Conservation (phyloP, 2,797 vertebrate species). For the Cynopterus sphinx region DNA sequence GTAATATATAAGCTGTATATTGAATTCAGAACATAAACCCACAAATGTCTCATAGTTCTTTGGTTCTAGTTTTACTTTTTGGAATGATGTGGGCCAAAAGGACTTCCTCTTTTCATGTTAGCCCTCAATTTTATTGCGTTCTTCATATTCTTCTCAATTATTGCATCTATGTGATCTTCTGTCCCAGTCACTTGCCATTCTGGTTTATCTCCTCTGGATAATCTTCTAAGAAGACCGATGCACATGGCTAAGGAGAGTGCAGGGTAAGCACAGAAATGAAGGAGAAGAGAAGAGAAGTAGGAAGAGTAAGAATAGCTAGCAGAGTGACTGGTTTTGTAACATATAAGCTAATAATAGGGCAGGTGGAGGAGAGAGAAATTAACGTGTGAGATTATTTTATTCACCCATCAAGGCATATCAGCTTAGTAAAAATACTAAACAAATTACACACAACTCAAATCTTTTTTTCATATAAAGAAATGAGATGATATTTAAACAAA, state of each 20-base stretch:
- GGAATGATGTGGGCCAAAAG: background rate
- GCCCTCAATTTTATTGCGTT: background rate
- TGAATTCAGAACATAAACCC: background rate
- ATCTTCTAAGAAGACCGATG: background rate
- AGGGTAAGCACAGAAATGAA: background rate
- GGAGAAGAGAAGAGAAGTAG: background rate
- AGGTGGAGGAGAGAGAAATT: background rate
- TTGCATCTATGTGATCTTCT: background rate
- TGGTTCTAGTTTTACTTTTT: background rate
- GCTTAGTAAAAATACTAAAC: background rate
- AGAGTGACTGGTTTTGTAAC: background rate
- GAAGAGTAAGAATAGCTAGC: background rate
- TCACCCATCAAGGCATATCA: background rate
- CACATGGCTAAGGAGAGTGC: background rate
- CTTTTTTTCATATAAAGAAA: background rate
- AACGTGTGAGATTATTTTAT: background rate
- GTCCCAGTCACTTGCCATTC: background rate
- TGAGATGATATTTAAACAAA: background rate
- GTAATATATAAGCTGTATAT: too few relatives aligned
- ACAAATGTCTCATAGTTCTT: background rate
- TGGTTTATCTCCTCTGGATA: background rate
- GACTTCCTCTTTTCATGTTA: background rate
- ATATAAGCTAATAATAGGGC: background rate
- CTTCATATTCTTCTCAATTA: background rate
- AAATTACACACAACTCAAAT: background rate